These are phyloP conservation scores for Drosophila mojavensis DNA, from an alignment of 1,140 invertebrate genomes.

Conservation along the genomic window DNA sequence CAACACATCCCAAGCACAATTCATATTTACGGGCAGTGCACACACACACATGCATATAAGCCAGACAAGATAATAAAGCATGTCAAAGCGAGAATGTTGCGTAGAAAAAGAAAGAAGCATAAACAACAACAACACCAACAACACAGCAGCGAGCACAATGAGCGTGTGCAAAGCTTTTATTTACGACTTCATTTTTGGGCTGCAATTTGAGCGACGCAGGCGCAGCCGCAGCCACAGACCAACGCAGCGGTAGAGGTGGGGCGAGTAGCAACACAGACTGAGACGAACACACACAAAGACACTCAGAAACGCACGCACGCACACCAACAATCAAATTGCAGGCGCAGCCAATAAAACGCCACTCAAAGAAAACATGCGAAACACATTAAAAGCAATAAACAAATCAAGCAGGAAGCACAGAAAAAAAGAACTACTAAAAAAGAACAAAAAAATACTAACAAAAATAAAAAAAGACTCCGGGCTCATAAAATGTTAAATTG, in stretches of 20 bases:
- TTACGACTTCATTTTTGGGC: constrained; percentile 51
- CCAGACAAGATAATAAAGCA: constrained; percentile 44
- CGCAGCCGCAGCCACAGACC: constrained; percentile 16
- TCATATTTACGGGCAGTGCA: constrained; percentile 28
- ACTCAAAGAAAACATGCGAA: constrained; percentile 50
- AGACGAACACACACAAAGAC: neutral
- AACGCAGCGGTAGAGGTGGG: constrained; percentile 26
- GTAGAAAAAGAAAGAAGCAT: constrained; percentile 17
- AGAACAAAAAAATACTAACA: constrained; percentile 2
- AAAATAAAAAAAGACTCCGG: constrained; percentile 16
- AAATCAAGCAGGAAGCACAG: constrained; percentile 51
- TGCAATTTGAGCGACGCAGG: constrained; percentile 32
- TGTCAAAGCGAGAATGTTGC: constrained; percentile 21
- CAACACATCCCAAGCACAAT: constrained; percentile 19
- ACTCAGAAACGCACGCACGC: neutral
- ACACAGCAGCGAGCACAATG: constrained; percentile 12
- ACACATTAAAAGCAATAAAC: constrained; percentile 59
- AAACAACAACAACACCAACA: constrained; percentile 26
- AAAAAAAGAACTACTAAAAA: constrained; percentile 7
- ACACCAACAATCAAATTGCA: constrained; percentile 23
- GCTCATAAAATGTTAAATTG: constrained; percentile 52
- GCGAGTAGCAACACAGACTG: neutral
- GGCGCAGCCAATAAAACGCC: constrained; percentile 51
- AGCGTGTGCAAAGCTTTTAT: constrained; percentile 49
- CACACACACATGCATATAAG: neutral